phyloP scores from a whole-genome alignment of 2,888 invertebrate species.

The Drosophila hawaiiensis region DNA sequence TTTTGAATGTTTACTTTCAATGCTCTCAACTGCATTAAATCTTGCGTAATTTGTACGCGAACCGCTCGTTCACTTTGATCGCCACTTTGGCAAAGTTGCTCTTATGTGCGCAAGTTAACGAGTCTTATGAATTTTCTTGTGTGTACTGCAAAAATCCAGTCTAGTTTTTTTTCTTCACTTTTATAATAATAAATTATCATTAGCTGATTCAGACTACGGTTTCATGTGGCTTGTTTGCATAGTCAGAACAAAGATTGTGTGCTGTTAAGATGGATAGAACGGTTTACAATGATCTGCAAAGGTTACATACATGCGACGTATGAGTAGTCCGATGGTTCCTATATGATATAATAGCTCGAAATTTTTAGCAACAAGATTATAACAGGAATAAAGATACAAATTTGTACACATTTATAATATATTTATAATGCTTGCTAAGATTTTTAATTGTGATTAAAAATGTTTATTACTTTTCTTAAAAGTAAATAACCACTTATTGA shows the following conservation, averaged over 20 bases:
- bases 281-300: not conserved
- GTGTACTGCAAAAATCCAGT: constrained; percentile 21
- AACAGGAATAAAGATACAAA: not conserved
- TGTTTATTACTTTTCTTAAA: not conserved
- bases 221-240: not conserved
- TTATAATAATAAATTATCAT: constrained; percentile 3
- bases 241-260: not conserved
- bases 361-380: not conserved
- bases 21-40: constrained; percentile 35
- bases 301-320: not conserved
- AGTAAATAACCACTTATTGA: not conserved
- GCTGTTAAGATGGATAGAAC: not conserved
- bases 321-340: not conserved
- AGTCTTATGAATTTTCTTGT: not conserved
- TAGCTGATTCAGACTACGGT: not conserved
- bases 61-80: constrained; percentile 11
- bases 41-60: constrained; percentile 58
- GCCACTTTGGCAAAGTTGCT: constrained; percentile 30
- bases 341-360: not conserved
- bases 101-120: constrained; percentile 27
- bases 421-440: not conserved
- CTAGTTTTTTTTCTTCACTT: constrained; percentile 6
- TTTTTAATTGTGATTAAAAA: not conserved
- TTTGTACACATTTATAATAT: not conserved
- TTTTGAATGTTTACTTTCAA: constrained; percentile 26